These are phyloP conservation scores for Thalassarche chlororhynchos DNA, from an alignment of 2,113 vertebrate species.

Conservation along the genomic window DNA sequence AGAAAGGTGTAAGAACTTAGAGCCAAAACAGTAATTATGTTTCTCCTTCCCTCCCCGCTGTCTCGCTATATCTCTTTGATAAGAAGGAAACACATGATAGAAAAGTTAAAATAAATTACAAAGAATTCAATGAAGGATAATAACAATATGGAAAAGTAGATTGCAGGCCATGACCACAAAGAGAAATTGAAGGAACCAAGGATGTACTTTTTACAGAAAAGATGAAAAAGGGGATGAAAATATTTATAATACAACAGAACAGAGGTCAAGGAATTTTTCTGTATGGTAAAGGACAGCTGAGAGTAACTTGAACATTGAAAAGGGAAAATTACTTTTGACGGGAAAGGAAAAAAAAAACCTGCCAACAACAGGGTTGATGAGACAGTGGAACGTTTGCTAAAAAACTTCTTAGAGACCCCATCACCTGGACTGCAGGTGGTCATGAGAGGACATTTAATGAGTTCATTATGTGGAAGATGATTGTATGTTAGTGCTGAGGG, in stretches of 20 bases:
- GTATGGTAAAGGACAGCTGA: conserved; percentile 3
- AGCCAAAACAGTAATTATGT: neutral
- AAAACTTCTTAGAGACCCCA: conserved; percentile 41
- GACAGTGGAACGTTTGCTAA: neutral
- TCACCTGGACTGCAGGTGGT: conserved; percentile 46
- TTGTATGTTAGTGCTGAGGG: conserved; percentile 18
- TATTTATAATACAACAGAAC: conserved; percentile 8
- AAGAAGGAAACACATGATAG: neutral
- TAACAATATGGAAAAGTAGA: neutral
- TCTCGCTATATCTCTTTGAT: neutral
- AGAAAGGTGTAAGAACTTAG: neutral
- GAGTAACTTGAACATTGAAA: conserved; percentile 24
- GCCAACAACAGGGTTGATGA: conserved; percentile 31
- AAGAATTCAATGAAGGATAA: neutral
- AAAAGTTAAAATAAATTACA: conserved; percentile 7
- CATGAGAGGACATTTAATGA: conserved; percentile 53
- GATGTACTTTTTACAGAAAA: conserved; percentile 9
- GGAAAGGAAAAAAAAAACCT: neutral
- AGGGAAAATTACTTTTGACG: conserved; percentile 46
- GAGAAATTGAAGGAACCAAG: neutral
- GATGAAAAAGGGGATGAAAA: conserved; percentile 28
- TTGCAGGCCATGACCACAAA: neutral
- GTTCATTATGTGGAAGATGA: conserved; percentile 47
- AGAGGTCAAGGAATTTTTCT: conserved; percentile 17
- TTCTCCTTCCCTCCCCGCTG: neutral